A percentile compares a stretch with the other conserved stretches of the same genome.
These are phyloP conservation scores for Thinocorus orbignyianus DNA, from an alignment of 2,113 vertebrate genomes.

Conservation along the genomic window DNA sequence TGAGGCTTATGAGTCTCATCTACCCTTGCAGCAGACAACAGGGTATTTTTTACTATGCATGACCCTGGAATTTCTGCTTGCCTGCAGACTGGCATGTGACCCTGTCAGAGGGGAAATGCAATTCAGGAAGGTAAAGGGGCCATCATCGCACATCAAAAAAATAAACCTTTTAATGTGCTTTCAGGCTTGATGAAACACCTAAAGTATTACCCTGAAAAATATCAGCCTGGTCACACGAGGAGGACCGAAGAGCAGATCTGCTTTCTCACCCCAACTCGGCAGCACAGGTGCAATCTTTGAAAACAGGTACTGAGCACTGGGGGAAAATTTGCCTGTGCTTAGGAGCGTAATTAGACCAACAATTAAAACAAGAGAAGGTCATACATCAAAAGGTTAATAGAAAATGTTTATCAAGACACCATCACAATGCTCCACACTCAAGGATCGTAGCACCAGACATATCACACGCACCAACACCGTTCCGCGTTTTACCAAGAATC, in stretches of 20 bases:
- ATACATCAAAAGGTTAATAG: not conserved
- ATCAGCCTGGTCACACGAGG: too few relatives aligned
- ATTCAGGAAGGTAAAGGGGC: not conserved
- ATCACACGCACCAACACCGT: not conserved
- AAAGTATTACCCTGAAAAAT: not conserved
- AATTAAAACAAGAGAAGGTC: not conserved
- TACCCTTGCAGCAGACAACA: not conserved
- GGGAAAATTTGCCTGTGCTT: not conserved
- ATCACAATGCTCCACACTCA: not conserved
- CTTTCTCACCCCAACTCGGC: not conserved
- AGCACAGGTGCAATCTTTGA: not conserved
- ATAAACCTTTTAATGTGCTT: not conserved
- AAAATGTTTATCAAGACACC: not conserved
- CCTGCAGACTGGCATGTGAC: rapidly evolving
- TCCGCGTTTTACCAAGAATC: not conserved
- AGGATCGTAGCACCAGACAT: not conserved
- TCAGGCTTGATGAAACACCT: not conserved
- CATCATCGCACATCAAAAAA: not conserved
- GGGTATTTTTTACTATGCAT: not conserved
- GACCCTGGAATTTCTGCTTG: not conserved
- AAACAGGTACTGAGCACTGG: not conserved
- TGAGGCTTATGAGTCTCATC: not conserved
- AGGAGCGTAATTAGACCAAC: not conserved
- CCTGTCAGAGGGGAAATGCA: not conserved
- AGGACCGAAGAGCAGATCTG: not conserved